phyloP scores from a whole-genome alignment of 2,888 invertebrate genomes.

The Cephus sareptanus region DNA sequence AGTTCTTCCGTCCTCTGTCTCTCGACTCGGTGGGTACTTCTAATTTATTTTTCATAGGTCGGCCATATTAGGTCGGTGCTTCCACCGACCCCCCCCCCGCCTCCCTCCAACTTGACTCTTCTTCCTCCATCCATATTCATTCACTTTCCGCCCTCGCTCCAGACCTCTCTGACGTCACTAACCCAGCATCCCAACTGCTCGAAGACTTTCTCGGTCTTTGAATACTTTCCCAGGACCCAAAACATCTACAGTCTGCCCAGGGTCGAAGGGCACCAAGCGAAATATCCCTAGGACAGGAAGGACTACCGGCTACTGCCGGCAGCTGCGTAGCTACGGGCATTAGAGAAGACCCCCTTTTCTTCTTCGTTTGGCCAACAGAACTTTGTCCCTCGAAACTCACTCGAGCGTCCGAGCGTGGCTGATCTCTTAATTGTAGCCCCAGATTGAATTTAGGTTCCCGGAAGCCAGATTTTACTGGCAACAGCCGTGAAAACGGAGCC shows the following conservation, averaged over 20 bases:
- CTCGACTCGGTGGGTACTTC: constrained; percentile 28
- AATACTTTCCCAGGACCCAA: too few species aligned
- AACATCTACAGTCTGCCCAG: too few species aligned
- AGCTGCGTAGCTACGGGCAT: too few species aligned
- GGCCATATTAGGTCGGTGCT: constrained; percentile 34
- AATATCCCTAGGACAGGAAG: too few species aligned
- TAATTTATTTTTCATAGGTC: constrained; percentile 50
- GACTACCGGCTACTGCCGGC: too few species aligned
- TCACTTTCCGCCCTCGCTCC: background rate
- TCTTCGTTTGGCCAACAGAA: background rate
- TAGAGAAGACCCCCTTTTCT: too few species aligned
- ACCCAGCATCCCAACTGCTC: too few species aligned
- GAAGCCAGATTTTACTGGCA: too few species aligned
- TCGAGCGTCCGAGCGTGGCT: constrained; percentile 16
- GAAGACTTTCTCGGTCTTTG: too few species aligned
- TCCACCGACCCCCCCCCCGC: constrained; percentile 19
- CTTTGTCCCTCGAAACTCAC: constrained; percentile 10
- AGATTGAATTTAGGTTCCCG: constrained; percentile 13
- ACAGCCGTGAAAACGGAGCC: too few species aligned
- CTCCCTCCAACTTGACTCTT: constrained; percentile 13
- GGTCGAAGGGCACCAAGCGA: too few species aligned
- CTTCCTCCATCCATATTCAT: constrained; percentile 9
- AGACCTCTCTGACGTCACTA: too few species aligned
- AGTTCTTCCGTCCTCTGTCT: constrained; percentile 31
- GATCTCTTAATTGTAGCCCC: constrained; percentile 18